Base-by-base conservation (phyloP, 2,113 vertebrate species). In the Gymnorhina tibicen region DNA sequence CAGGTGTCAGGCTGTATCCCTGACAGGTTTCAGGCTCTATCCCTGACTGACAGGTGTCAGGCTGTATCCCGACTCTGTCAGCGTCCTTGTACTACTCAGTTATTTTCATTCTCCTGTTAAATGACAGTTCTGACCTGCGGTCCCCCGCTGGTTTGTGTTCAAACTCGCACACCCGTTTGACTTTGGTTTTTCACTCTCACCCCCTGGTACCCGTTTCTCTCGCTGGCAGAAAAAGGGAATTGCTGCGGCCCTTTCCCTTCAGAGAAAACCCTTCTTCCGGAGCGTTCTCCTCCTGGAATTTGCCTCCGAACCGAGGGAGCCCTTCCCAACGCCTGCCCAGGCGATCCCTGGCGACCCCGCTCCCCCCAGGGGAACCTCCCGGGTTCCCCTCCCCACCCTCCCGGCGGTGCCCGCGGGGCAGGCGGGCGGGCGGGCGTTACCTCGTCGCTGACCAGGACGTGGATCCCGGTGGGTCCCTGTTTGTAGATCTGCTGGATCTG, bases 401-500 rank as follows among this genome's bases (percentile, higher is more conserved):
- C 27, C n/a, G 33, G 78, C n/a, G 8, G 42, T 27, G 58, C 35
- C 11, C 3, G 39, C 0, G 30, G 60, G 0, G 2, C 35, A 16
- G 2, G 53, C 11, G 21, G n/a, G 23, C 4, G 81, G 2, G 53
- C 11, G 21, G n/a, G 23, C 4, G 81, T 95, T 87, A 99, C 99
- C 99, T 99, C 98, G 16, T 99, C 99, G 12, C 99, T 99, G 95
- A 99, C 98, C 78, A 99, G 98, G 37, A 99, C 99, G 15, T 99
- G 99, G 90, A 99, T 99, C 26, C 99, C 99, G 1, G 99, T 99
- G 4, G 99, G 99, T 2, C 99, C 99, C 92, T 99, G 99, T 94
- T 99, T 99, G 96, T 99, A 99, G 94, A 99, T 99, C 97, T 99
- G 99, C 97, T 98, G 99, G 96, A 99, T 99, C 95, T 99, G 99